phyloP scores from a whole-genome alignment of 2,113 vertebrate species.

The Heteronetta atricapilla region DNA sequence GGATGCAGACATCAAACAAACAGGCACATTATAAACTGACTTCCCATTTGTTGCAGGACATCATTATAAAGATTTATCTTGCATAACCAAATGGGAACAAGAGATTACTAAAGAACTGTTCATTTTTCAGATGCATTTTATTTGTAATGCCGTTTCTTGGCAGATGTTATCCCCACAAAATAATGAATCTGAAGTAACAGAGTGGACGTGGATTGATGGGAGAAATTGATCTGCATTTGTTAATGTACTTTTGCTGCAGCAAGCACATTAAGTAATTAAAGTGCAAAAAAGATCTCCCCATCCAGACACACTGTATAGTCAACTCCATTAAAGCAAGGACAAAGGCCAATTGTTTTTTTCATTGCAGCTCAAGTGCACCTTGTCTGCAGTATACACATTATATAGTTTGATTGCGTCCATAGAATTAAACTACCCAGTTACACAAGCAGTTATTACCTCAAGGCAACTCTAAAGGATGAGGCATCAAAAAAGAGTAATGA shows the following conservation, averaged over 20 bases:
- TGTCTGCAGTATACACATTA: background rate
- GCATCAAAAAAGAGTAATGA: background rate
- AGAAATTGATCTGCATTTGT: conserved; percentile 53
- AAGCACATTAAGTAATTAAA: conserved; percentile 63
- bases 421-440: background rate
- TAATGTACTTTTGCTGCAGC: conserved; percentile 30
- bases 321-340: conserved; percentile 16
- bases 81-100: background rate
- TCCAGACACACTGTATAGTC: background rate
- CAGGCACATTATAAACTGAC: background rate
- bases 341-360: background rate
- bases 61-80: conserved; percentile 3
- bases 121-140: conserved; percentile 56
- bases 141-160: conserved; percentile 55
- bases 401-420: background rate
- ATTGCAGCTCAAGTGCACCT: background rate
- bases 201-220: conserved; percentile 29
- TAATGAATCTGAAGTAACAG: conserved; percentile 36
- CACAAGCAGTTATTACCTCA: background rate
- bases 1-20: background rate
- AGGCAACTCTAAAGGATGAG: background rate
- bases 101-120: conserved; percentile 15
- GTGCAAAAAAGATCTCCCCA: conserved; percentile 8
- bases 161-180: conserved; percentile 45
- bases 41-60: background rate